Conservation (phyloP, 2,888 invertebrate genomes). For the Parnassius orleans region DNA sequence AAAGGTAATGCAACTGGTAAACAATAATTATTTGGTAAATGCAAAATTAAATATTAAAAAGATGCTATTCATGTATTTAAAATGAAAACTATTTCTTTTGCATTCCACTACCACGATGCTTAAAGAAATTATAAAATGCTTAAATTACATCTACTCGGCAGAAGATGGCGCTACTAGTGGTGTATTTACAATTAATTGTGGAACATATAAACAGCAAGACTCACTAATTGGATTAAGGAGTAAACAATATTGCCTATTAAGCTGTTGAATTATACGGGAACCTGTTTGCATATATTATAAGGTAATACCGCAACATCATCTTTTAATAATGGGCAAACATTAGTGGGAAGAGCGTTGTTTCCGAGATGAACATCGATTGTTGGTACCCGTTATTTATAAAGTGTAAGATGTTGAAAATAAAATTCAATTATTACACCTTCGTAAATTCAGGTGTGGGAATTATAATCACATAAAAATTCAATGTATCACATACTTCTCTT, state of each 20-base stretch:
- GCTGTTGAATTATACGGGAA: constrained; percentile 31
- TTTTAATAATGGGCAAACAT: constrained; percentile 34
- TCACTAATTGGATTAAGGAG: constrained; percentile 33
- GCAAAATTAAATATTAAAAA: too few relatives aligned
- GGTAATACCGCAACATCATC: constrained; percentile 34
- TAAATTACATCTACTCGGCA: constrained; percentile 46
- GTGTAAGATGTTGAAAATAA: not conserved
- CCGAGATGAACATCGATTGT: constrained; percentile 5
- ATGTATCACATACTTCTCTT: too few relatives aligned
- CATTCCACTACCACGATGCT: too few relatives aligned
- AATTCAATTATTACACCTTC: constrained; percentile 17
- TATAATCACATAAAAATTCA: too few relatives aligned
- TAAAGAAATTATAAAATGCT: not conserved
- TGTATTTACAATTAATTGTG: constrained; percentile 6
- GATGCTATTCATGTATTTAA: too few relatives aligned
- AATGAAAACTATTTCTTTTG: too few relatives aligned
- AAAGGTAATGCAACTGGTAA: too few relatives aligned
- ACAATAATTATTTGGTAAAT: too few relatives aligned
- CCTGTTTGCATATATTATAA: constrained; percentile 33
- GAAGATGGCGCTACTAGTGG: constrained; percentile 56
- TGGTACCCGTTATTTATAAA: constrained; percentile 11
- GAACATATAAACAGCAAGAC: constrained; percentile 19
- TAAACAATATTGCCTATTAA: constrained; percentile 36
- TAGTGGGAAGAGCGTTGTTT: constrained; percentile 2
- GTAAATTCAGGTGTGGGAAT: too few relatives aligned